Conservation (phyloP, 2,113 vertebrate species). For the Varanus salvator region DNA sequence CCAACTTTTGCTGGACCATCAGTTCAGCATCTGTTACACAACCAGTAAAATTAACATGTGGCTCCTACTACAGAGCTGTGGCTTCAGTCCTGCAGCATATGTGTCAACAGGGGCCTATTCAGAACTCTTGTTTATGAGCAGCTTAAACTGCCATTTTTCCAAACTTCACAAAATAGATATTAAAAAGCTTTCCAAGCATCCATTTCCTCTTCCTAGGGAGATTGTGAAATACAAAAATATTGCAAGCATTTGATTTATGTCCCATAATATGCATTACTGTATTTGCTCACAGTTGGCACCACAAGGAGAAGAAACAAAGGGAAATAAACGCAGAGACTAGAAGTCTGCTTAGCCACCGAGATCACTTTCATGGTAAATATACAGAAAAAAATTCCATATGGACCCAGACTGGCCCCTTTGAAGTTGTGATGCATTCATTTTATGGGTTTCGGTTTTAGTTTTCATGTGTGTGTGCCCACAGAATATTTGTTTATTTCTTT, state of each 20-base stretch:
- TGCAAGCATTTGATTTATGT: slow-evolving; percentile 1
- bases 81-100: background rate
- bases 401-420: slow-evolving; percentile 28
- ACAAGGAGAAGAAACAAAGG: background rate
- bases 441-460: slow-evolving; percentile 37
- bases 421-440: slow-evolving; percentile 46
- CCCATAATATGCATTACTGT: background rate
- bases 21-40: slow-evolving; percentile 1
- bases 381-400: slow-evolving; percentile 15
- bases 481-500: slow-evolving; percentile 29
- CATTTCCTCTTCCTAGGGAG: slow-evolving; percentile 30
- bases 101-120: background rate
- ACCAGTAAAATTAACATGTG: background rate
- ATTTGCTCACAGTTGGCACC: slow-evolving; percentile 13
- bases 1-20: background rate
- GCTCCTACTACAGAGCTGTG: background rate
- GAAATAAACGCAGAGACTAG: slow-evolving; percentile 7
- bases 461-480: background rate
- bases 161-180: background rate
- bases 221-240: background rate
- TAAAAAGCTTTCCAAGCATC: background rate
- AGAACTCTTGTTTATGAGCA: background rate
- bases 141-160: background rate
- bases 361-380: slow-evolving; percentile 24
- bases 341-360: background rate